Percentiles rank a stretch among this genome's conserved stretches.
Conservation (phyloP, 2,113 vertebrate species). For the Aplodontia rufa region DNA sequence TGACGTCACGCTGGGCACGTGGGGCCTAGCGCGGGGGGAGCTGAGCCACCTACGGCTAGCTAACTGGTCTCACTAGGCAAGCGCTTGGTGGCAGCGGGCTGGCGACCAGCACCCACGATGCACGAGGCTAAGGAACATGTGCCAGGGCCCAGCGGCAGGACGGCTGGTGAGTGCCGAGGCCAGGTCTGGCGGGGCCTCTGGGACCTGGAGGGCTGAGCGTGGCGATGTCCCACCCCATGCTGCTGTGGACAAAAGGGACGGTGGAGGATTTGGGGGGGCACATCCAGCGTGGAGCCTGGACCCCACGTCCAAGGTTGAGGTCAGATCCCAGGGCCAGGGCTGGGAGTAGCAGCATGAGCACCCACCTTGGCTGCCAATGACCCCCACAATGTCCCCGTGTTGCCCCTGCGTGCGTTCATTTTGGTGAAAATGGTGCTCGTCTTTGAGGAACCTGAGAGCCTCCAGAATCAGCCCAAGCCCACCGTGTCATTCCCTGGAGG, state of each 20-base stretch:
- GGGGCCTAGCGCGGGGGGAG: accelerated
- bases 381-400: too few relatives aligned
- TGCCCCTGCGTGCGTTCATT: background rate
- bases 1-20: background rate
- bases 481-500: background rate
- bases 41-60: accelerated
- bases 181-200: too few relatives aligned
- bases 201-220: accelerated
- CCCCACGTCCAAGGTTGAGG: background rate
- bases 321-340: background rate
- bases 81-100: too few relatives aligned
- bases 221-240: accelerated
- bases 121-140: accelerated
- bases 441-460: background rate
- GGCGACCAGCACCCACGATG: background rate
- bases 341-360: background rate
- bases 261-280: too few relatives aligned
- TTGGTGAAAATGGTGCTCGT: background rate
- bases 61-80: accelerated
- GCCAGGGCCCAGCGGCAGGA: background rate
- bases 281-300: background rate
- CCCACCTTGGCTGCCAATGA: background rate
- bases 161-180: too few relatives aligned
- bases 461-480: background rate
- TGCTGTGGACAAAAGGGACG: accelerated